Percentiles rank a stretch among this genome's conserved stretches.
Evolutionary conservation across 2,888 invertebrate species (phyloP).

Genomic region (Nasonia oneida): DNA sequence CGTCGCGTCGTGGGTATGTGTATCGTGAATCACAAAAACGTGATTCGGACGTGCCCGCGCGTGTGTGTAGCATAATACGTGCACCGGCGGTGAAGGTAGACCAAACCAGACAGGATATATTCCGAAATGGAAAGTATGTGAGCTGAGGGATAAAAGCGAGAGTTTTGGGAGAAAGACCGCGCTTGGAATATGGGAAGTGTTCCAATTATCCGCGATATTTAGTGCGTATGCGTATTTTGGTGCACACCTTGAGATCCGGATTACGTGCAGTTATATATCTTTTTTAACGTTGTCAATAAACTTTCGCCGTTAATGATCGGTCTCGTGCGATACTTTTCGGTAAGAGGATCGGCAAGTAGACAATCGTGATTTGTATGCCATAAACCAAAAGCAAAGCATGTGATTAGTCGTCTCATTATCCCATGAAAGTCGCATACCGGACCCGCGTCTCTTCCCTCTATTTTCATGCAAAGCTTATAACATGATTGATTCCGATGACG

Average conservation of each 20-base stretch:
- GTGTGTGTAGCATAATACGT: not conserved
- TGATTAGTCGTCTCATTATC: constrained; percentile 19
- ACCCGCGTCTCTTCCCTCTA: constrained; percentile 31
- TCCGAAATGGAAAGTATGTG: not conserved
- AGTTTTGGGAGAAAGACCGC: not conserved
- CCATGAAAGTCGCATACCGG: constrained; percentile 38
- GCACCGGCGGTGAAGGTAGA: not conserved
- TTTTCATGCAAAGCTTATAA: constrained; percentile 48
- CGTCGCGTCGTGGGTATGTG: not conserved
- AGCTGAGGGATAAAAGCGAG: not conserved
- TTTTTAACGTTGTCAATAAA: not conserved
- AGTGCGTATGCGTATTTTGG: not conserved
- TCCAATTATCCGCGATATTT: not conserved
- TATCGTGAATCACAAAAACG: constrained; percentile 49
- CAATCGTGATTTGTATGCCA: not conserved
- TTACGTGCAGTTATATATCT: not conserved
- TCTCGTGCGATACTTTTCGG: too few relatives aligned
- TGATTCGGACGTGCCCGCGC: constrained; percentile 8
- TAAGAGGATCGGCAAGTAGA: not conserved
- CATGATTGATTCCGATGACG: constrained; percentile 61
- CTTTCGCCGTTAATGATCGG: too few relatives aligned
- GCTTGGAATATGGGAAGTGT: not conserved
- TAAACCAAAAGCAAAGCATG: not conserved
- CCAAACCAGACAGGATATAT: constrained; percentile 5
- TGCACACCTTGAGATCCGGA: not conserved